Evolutionary conservation across 2,888 invertebrate genomes (phyloP), one percentile per base, ranked within the genome.

Genomic region (Eupeodes latifasciatus): DNA sequence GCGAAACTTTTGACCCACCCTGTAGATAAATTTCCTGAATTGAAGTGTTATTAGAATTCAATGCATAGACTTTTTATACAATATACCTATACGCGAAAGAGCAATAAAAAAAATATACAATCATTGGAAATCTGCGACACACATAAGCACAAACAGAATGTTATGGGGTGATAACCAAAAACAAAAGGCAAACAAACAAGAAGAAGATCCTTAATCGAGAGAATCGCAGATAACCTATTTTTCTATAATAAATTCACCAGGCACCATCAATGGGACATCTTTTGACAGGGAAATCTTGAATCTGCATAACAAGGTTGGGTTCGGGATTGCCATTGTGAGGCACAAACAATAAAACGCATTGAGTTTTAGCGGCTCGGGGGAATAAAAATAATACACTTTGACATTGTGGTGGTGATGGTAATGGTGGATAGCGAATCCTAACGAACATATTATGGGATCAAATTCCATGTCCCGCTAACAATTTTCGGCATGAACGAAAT

Each of bases 61-160:
- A 83, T 77, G 72, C 83, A 87, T 83, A 76, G 10, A 6, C 40
- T 59, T 34, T 19, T 4, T 11, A 4, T 19, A 62, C 10, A 40
- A 34, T 27, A n/a, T 9, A 51, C n/a, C 5, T 51, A 51, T n/a
- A n/a, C 11, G 51, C 5, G 34, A 66, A 75, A 86, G 71, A 86
- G 76, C 86, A 86, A 86, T 86, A 82, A 86, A 27, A 86, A 83
- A 79, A 86, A 86, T 86, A 82, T 71, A 83, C 79, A 87, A 87
- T 81, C 74, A 80, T 67, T 71, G 82, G 81, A 61, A 78, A 67
- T 67, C 36, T 85, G 78, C 67, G 51, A 80, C 78, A 78, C 83
- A 82, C 72, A 40, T 19, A 11, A 19, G 3, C 61, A 61, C 12
- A 9, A 14, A 59, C 34, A 34, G 19, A 57, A 74, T 44, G 69